Evolutionary conservation across 2,888 invertebrate genomes (phyloP).

Genomic region (Hydropsyche betteni): DNA sequence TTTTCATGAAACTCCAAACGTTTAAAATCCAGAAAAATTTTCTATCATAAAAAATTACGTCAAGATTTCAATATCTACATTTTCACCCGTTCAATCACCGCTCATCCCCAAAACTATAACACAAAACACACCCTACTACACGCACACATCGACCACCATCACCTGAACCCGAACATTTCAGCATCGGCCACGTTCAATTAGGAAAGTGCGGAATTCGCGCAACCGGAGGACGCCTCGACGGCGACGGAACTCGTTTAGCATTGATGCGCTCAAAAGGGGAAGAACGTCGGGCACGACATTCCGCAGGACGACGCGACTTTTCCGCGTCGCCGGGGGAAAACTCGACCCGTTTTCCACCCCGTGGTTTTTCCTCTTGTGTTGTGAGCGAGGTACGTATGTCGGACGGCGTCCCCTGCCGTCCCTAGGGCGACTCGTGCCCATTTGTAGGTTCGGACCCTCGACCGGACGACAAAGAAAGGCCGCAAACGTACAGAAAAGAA

Average conservation of each 20-base stretch:
- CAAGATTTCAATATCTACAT: too few relatives aligned
- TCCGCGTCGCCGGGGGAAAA: too few relatives aligned
- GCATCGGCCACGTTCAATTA: background rate
- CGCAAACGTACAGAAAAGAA: constrained; percentile 38
- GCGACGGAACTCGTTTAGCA: constrained; percentile 21
- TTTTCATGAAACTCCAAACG: too few relatives aligned
- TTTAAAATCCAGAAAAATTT: too few relatives aligned
- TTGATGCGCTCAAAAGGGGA: constrained; percentile 35
- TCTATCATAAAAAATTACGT: too few relatives aligned
- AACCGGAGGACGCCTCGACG: background rate
- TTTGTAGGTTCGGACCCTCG: constrained; percentile 27
- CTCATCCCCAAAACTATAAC: too few relatives aligned
- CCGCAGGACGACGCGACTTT: too few relatives aligned
- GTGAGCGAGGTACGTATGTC: background rate
- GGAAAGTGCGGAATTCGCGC: constrained; percentile 28
- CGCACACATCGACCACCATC: too few relatives aligned
- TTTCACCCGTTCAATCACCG: too few relatives aligned
- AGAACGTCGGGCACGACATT: constrained; percentile 7
- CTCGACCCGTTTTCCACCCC: constrained; percentile 4
- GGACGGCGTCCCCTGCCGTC: too few relatives aligned
- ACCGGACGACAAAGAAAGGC: constrained; percentile 44
- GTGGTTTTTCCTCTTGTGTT: constrained; percentile 9
- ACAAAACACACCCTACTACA: too few relatives aligned
- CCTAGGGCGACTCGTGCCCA: background rate
- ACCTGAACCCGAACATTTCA: too few relatives aligned